Percentiles rank a stretch among this genome's conserved stretches.
Evolutionary conservation across 92 coral and sea anemone genomes (phyloP).

Genomic region (Montipora capitata): DNA sequence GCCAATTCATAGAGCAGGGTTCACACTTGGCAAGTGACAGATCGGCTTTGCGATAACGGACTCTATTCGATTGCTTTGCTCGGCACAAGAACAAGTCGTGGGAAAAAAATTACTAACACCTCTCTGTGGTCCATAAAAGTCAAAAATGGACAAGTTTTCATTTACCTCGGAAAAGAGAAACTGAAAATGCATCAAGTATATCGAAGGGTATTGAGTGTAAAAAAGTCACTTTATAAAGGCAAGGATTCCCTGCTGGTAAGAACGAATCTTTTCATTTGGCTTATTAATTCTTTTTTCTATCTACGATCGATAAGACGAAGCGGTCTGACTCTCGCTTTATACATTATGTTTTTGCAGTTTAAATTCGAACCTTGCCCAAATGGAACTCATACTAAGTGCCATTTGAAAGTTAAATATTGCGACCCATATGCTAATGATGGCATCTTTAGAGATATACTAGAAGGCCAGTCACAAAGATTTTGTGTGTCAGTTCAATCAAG

Average conservation of each 20-base stretch:
- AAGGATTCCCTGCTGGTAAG: conserved; percentile 7
- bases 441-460: background rate
- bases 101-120: background rate
- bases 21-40: background rate
- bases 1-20: background rate
- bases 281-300: background rate
- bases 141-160: background rate
- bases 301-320: background rate
- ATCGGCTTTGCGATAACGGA: background rate
- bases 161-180: background rate
- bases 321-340: background rate
- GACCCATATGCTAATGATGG: background rate
- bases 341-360: background rate
- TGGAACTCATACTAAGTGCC: background rate
- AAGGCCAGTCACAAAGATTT: background rate
- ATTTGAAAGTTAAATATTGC: background rate
- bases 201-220: background rate
- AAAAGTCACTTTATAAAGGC: background rate
- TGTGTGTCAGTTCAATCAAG: no score
- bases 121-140: background rate
- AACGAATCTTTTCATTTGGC: background rate
- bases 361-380: background rate
- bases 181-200: background rate
- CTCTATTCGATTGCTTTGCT: background rate
- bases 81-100: background rate